phyloP scores from a whole-genome alignment of 2,888 invertebrate species.

The Neoscelio sp. region DNA sequence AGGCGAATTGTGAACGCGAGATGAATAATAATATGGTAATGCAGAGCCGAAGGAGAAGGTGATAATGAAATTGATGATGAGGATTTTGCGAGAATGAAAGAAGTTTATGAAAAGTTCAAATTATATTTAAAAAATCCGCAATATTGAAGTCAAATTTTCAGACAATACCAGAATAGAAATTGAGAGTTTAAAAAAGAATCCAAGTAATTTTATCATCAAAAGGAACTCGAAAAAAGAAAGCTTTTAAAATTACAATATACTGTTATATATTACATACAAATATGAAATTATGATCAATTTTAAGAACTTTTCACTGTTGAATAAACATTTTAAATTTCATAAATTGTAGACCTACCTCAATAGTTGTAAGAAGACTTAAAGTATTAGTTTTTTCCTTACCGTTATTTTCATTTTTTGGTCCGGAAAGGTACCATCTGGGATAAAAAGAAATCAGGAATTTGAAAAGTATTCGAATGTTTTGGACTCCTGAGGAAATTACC shows the following conservation, averaged over 20 bases:
- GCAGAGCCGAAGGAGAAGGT: not conserved
- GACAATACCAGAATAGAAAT: no score
- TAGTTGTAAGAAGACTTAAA: not conserved
- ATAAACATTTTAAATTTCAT: no score
- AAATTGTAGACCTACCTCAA: conserved; percentile 43
- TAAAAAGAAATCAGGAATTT: conserved; percentile 43
- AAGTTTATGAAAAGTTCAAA: no score
- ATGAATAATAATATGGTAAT: conserved; percentile 44
- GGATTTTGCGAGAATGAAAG: not conserved
- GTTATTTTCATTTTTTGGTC: conserved; percentile 30
- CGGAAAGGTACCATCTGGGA: conserved; percentile 2
- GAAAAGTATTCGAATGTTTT: conserved; percentile 38
- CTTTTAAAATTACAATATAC: no score
- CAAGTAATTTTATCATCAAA: no score
- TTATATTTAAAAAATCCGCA: no score
- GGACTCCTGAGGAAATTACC: conserved; percentile 38
- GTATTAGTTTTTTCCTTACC: conserved; percentile 11
- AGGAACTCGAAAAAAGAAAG: no score
- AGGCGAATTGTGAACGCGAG: conserved; percentile 39
- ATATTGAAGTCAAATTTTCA: no score
- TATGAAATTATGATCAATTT: no score
- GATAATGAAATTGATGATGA: conserved; percentile 6
- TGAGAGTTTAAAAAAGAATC: no score
- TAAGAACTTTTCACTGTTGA: no score
- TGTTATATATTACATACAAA: no score